Evolutionary conservation across 2,113 vertebrate species (phyloP).

Genomic region (Bubo scandiacus): DNA sequence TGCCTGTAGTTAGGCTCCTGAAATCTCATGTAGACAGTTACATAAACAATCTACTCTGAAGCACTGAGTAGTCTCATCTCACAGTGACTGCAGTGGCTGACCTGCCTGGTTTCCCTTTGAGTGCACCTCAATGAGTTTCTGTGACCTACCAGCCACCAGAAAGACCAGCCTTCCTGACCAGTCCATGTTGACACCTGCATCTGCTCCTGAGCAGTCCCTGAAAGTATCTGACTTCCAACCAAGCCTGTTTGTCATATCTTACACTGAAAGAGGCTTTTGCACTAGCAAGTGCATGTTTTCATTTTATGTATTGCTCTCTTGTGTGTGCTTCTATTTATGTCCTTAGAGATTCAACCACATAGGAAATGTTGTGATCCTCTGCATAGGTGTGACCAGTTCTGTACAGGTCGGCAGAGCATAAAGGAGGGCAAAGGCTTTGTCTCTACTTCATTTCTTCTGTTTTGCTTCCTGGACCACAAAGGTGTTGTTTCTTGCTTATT

Average conservation of each 20-base stretch:
- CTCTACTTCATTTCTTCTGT: neutral
- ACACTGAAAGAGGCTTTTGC: neutral
- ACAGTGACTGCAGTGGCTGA: too few relatives aligned
- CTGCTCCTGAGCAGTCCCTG: neutral
- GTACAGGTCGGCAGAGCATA: neutral
- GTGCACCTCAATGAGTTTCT: too few relatives aligned
- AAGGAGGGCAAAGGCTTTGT: neutral
- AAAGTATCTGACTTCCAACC: neutral
- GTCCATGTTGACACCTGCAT: neutral
- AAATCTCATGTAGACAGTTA: neutral
- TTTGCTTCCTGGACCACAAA: neutral
- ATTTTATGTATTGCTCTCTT: neutral
- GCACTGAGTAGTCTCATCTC: fast-evolving
- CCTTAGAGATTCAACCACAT: neutral
- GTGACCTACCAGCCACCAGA: neutral
- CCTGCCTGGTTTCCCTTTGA: neutral
- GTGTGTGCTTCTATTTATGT: neutral
- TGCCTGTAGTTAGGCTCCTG: neutral
- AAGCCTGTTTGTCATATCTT: neutral
- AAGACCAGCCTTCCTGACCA: neutral
- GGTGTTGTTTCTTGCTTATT: neutral
- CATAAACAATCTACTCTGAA: neutral
- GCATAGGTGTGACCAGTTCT: neutral
- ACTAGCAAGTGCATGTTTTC: neutral
- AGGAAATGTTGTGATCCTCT: neutral